Percentiles rank a stretch among this genome's conserved stretches.
Evolutionary conservation across 2,797 vertebrate species (phyloP).

Genomic region (Denticeps clupeoides): DNA sequence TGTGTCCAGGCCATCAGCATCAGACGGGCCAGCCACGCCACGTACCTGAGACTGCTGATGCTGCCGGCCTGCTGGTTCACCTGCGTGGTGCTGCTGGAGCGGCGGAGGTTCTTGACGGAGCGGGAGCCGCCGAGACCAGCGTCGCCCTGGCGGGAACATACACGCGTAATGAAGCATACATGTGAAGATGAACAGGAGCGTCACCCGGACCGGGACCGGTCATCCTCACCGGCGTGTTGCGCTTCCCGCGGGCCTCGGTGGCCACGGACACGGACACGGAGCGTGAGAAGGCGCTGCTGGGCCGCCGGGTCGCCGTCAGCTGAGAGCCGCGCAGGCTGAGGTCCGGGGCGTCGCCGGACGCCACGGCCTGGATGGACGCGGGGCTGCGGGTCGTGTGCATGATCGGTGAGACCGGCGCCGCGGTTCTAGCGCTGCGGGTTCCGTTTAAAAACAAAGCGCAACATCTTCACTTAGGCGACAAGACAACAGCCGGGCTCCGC

Average conservation of each 20-base stretch:
- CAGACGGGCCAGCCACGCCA: no score
- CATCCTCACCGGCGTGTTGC: constrained; percentile 66
- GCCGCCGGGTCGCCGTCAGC: constrained; percentile 57
- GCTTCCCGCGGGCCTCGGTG: constrained; percentile 57
- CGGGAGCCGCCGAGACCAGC: constrained; percentile 44
- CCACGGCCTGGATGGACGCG: constrained; percentile 37
- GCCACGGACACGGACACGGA: constrained; percentile 66
- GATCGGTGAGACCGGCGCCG: constrained; percentile 33
- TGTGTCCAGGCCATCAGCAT: no score
- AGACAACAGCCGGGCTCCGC: constrained; percentile 27
- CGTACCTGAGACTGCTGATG: constrained; percentile 58
- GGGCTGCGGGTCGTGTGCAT: constrained; percentile 75
- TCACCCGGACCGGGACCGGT: neutral
- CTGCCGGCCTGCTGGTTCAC: constrained; percentile 67
- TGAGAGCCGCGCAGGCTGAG: constrained; percentile 73
- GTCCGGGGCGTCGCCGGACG: constrained; percentile 44
- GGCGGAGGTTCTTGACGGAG: constrained; percentile 82
- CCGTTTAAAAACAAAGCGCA: no score
- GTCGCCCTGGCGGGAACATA: constrained; percentile 55
- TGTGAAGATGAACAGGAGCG: no score
- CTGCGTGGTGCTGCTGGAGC: constrained; percentile 84
- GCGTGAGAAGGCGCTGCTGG: constrained; percentile 70
- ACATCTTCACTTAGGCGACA: constrained; percentile 42
- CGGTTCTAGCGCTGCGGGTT: no score
- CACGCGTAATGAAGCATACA: no score